Percentiles rank a stretch among this genome's conserved stretches.
Evolutionary conservation across 2,888 invertebrate species (phyloP).

Genomic region (Tromatobia lineatoria): DNA sequence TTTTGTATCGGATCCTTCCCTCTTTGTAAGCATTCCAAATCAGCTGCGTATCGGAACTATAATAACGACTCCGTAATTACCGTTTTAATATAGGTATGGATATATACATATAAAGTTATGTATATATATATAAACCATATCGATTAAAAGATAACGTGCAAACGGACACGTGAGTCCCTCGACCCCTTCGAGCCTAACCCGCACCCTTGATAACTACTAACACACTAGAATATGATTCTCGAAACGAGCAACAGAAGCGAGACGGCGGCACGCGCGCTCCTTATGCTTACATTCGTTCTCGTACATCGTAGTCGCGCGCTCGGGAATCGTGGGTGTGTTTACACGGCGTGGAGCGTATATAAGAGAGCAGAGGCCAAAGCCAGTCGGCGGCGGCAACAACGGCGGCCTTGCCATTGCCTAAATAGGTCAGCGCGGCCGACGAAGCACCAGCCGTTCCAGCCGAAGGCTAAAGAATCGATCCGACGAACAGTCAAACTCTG

Average conservation of each 20-base stretch:
- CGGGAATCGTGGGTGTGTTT: conserved; percentile 66
- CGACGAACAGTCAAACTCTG: conserved; percentile 59
- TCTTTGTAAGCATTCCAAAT: too few relatives aligned
- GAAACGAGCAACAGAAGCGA: conserved; percentile 20
- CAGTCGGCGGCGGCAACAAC: conserved; percentile 63
- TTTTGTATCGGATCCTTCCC: too few relatives aligned
- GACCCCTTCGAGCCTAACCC: conserved; percentile 18
- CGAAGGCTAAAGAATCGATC: conserved; percentile 70
- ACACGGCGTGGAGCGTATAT: conserved; percentile 55
- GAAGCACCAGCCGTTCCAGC: conserved; percentile 65
- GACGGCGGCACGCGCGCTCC: conserved; percentile 21
- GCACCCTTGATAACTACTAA: conserved; percentile 1
- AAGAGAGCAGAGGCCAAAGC: conserved; percentile 74
- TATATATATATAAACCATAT: conserved; percentile 1
- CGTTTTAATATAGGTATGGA: not conserved
- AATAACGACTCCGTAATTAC: not conserved
- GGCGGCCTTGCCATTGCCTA: conserved; percentile 74
- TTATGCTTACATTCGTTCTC: conserved; percentile 8
- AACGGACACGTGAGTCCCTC: conserved; percentile 25
- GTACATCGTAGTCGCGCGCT: not conserved
- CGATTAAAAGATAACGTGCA: conserved; percentile 21
- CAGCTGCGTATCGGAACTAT: not conserved
- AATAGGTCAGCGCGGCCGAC: conserved; percentile 72
- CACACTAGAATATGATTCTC: conserved; percentile 29
- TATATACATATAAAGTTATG: too few relatives aligned